Conservation (phyloP, 2,113 vertebrate species). For the Lampris megalopsis region DNA sequence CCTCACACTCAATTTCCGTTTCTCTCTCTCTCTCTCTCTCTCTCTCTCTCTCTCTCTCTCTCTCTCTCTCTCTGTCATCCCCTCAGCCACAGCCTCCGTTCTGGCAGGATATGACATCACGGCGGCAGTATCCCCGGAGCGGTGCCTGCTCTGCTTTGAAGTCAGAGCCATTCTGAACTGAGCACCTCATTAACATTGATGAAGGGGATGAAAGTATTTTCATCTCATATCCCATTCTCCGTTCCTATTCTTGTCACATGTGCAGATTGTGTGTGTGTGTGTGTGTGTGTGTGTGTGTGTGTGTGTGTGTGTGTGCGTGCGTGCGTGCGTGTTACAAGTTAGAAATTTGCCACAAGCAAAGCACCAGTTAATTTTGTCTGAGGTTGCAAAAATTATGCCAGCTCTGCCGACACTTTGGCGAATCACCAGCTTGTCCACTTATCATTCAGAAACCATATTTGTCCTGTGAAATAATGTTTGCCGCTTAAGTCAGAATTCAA, state of each 20-base stretch:
- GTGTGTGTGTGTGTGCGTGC: not conserved
- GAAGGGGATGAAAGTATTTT: conserved; percentile 62
- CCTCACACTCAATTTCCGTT: too few relatives aligned
- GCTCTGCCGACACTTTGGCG: too few relatives aligned
- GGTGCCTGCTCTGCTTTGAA: conserved; percentile 49
- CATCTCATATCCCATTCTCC: conserved; percentile 45
- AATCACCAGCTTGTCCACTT: too few relatives aligned
- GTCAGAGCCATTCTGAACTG: conserved; percentile 35
- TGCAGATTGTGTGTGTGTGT: not conserved
- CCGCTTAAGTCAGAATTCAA: too few relatives aligned
- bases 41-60: too few relatives aligned
- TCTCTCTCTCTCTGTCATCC: not conserved
- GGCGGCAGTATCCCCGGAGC: conserved; percentile 26
- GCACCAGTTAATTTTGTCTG: not conserved
- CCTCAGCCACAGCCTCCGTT: not conserved
- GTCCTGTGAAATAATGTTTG: too few relatives aligned
- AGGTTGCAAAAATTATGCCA: too few relatives aligned
- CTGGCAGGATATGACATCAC: conserved; percentile 56
- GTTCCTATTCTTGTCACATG: conserved; percentile 40
- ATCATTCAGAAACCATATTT: too few relatives aligned
- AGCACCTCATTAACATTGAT: conserved; percentile 65
- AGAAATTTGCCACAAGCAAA: too few relatives aligned
- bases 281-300: not conserved
- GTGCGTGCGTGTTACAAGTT: not conserved
- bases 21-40: too few relatives aligned